Evolutionary conservation across 2,888 invertebrate species (phyloP).

Genomic region (Synanthedon myopaeformis): DNA sequence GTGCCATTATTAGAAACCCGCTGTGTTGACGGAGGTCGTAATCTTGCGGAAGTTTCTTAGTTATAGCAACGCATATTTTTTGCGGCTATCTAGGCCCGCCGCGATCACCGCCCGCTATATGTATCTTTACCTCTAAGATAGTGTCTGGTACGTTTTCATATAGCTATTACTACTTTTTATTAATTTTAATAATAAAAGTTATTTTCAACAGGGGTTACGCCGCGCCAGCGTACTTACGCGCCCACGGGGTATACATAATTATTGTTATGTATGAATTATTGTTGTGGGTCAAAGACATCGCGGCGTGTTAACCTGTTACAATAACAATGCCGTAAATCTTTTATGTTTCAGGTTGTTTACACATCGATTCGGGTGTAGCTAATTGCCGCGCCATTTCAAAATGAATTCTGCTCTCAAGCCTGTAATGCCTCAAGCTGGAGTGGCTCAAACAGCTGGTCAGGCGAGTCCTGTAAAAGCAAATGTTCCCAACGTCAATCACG

Average conservation of each 20-base stretch:
- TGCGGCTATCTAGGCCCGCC: constrained; percentile 43
- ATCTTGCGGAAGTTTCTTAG: constrained; percentile 62
- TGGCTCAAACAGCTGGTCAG: constrained; percentile 54
- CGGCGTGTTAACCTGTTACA: constrained; percentile 38
- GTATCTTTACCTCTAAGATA: constrained; percentile 38
- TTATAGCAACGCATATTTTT: constrained; percentile 66
- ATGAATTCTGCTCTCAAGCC: constrained; percentile 75
- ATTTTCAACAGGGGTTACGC: constrained; percentile 27
- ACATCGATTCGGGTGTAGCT: constrained; percentile 17
- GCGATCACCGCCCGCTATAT: constrained; percentile 36
- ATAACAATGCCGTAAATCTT: constrained; percentile 41
- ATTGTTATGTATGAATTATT: constrained; percentile 55
- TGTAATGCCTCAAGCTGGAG: constrained; percentile 64
- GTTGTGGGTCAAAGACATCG: constrained; percentile 65
- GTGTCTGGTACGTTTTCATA: constrained; percentile 40
- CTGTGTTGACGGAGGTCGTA: constrained; percentile 40
- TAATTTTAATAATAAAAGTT: constrained; percentile 28
- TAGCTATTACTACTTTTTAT: constrained; percentile 20
- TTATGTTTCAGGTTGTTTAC: constrained; percentile 52
- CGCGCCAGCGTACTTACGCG: constrained; percentile 51
- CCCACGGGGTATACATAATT: constrained; percentile 37
- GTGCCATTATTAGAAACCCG: constrained; percentile 29
- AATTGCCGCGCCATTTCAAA: constrained; percentile 26
- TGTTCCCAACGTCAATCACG: constrained; percentile 53
- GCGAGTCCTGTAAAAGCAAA: constrained; percentile 57